A percentile compares a stretch with the other conserved stretches of the same genome.
Evolutionary conservation across 1,140 invertebrate genomes (phyloP).

Genomic region (Drosophila ficusphila): DNA sequence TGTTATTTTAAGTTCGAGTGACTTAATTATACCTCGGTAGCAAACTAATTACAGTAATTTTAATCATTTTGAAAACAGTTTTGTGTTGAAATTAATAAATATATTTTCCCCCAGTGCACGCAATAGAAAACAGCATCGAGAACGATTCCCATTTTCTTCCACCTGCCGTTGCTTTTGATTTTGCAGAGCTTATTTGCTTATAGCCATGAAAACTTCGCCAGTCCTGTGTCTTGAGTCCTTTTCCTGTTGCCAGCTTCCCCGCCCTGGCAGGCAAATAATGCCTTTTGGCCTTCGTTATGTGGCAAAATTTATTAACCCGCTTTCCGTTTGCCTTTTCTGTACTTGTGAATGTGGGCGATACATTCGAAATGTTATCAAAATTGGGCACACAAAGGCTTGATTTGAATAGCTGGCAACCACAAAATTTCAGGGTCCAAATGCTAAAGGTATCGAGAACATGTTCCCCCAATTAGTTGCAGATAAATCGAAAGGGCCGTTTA

Average conservation of each 20-base stretch:
- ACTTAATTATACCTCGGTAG: no score
- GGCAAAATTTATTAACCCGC: slow-evolving; percentile 72
- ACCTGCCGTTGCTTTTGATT: slow-evolving; percentile 62
- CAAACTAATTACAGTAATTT: no score
- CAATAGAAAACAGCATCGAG: slow-evolving; percentile 29
- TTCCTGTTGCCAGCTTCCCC: slow-evolving; percentile 19
- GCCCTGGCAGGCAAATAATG: slow-evolving; percentile 7
- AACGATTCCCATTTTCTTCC: slow-evolving; percentile 41
- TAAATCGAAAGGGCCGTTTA: slow-evolving; percentile 25
- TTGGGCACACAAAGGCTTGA: slow-evolving; percentile 60
- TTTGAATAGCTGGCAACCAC: slow-evolving; percentile 65
- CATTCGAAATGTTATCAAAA: slow-evolving; percentile 74
- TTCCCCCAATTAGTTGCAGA: slow-evolving; percentile 46
- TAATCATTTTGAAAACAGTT: no score
- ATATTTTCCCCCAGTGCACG: neutral
- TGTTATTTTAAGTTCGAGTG: neutral
- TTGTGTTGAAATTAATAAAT: neutral
- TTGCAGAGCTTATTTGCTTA: slow-evolving; percentile 79
- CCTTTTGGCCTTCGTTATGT: slow-evolving; percentile 47
- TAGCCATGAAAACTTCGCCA: slow-evolving; percentile 62
- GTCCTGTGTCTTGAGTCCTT: slow-evolving; percentile 27
- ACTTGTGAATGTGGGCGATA: slow-evolving; percentile 38
- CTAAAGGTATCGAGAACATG: slow-evolving; percentile 10
- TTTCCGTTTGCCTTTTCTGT: slow-evolving; percentile 27
- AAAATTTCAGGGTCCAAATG: slow-evolving; percentile 51